Conservation (phyloP, 2,797 vertebrate species). For the Micropoecilia bifurca region DNA sequence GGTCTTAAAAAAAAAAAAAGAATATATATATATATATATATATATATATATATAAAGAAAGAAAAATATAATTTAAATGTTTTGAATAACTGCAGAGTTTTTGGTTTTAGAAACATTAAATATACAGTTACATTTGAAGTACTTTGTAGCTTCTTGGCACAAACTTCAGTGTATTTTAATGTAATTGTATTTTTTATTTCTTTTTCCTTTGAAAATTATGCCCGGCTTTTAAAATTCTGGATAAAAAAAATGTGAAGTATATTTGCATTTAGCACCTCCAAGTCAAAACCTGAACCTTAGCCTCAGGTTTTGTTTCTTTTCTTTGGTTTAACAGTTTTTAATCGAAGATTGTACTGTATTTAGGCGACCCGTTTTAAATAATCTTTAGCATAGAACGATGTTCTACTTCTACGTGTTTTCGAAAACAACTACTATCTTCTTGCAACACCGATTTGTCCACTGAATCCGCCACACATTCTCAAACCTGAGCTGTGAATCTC, state of each 20-base stretch:
- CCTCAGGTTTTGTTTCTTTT: neutral
- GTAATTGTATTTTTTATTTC: neutral
- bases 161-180: neutral
- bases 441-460: no score
- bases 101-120: neutral
- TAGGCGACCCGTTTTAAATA: neutral
- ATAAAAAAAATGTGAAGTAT: neutral
- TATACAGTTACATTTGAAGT: neutral
- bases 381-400: no score
- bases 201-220: neutral
- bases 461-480: neutral
- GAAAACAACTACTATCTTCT: neutral
- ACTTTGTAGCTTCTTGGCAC: neutral
- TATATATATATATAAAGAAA: no score
- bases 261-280: neutral
- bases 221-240: neutral
- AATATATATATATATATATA: no score
- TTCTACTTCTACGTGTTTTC: neutral
- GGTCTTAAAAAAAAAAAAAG: neutral
- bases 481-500: neutral
- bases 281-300: no score
- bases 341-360: neutral
- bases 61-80: neutral
- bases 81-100: neutral
- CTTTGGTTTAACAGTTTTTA: neutral